phyloP scores from a whole-genome alignment of 2,113 vertebrate species.

The Nibea albiflora region DNA sequence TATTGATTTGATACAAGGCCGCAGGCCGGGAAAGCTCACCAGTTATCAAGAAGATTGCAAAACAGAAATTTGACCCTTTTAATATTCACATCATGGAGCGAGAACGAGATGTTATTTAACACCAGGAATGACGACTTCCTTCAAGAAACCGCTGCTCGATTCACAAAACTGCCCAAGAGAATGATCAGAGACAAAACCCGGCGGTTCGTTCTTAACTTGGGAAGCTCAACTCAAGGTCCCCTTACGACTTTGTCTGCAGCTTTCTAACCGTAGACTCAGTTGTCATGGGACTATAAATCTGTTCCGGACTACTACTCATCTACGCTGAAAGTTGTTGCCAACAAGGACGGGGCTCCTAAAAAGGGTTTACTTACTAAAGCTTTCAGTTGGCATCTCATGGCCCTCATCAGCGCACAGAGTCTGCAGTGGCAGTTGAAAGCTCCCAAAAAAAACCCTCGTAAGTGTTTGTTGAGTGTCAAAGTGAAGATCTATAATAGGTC shows the following conservation, averaged over 20 bases:
- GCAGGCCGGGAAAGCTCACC: conserved; percentile 21
- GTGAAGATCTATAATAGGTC: not conserved
- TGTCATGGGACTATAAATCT: not conserved
- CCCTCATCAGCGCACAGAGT: not conserved
- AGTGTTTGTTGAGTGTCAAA: not conserved
- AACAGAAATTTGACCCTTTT: conserved; percentile 33
- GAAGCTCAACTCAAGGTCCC: not conserved
- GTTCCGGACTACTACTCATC: not conserved
- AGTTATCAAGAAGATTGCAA: not conserved
- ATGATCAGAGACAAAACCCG: too few relatives aligned
- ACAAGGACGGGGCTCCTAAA: not conserved
- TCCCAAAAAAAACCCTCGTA: not conserved
- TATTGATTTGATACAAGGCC: conserved; percentile 48
- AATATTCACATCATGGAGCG: conserved; percentile 16
- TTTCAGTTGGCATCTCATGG: not conserved
- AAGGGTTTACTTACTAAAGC: not conserved
- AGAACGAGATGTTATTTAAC: not conserved
- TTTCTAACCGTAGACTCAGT: not conserved
- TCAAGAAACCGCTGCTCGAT: not conserved
- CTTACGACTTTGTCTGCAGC: not conserved
- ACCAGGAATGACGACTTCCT: not conserved
- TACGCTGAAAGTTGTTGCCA: not conserved
- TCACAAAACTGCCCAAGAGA: not conserved
- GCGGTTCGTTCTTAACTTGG: not conserved
- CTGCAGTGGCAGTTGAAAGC: not conserved